Evolutionary conservation across 2,113 vertebrate genomes (phyloP).

Genomic region (Mohoua ochrocephala): DNA sequence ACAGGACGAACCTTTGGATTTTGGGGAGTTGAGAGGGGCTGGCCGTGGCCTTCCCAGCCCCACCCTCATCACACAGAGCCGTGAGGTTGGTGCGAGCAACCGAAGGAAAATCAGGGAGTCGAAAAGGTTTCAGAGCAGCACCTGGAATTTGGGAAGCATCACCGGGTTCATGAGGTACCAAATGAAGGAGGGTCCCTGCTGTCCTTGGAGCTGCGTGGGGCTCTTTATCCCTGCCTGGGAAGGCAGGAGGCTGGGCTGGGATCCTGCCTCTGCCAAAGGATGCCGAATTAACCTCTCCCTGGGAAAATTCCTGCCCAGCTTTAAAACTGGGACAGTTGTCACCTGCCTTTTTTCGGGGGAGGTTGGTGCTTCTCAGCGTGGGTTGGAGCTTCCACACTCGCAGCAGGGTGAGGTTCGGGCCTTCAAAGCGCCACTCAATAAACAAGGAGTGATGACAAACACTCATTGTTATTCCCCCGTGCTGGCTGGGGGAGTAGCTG

Average conservation of each 20-base stretch:
- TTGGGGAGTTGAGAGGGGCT: background rate
- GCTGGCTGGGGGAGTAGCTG: background rate
- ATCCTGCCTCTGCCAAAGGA: background rate
- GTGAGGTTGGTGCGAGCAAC: rapidly evolving
- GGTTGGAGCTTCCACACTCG: background rate
- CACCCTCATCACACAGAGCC: rapidly evolving
- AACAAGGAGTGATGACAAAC: background rate
- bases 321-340: background rate
- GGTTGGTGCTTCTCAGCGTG: background rate
- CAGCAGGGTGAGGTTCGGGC: background rate
- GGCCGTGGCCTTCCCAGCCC: rapidly evolving
- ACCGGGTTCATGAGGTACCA: rapidly evolving
- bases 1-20: rapidly evolving
- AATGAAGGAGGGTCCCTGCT: background rate
- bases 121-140: background rate
- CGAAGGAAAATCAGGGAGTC: background rate
- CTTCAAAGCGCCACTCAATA: background rate
- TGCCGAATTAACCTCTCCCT: background rate
- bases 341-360: background rate
- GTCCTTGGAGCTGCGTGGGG: background rate
- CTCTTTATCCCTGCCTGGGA: background rate
- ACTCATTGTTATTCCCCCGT: background rate
- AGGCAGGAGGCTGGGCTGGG: background rate
- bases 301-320: background rate
- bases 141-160: background rate